These are phyloP conservation scores for Cepaea nemoralis DNA, from an alignment of 1,140 invertebrate species.

Conservation along the genomic window DNA sequence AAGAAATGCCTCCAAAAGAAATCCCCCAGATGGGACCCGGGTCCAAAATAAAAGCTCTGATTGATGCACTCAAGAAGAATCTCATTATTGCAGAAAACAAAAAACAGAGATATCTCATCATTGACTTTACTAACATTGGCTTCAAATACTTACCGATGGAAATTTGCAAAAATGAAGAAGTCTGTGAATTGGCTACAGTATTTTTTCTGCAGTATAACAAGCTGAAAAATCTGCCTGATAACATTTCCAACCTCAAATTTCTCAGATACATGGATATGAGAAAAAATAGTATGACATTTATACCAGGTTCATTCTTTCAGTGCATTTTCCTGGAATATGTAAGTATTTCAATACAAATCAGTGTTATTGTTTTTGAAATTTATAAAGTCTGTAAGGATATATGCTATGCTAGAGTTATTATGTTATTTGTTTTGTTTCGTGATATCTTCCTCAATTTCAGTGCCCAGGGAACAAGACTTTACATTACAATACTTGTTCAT, in stretches of 20 bases:
- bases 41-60: conserved; percentile 35
- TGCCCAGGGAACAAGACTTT: too few relatives aligned
- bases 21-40: conserved; percentile 56
- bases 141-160: not conserved
- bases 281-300: not conserved
- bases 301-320: not conserved
- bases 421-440: too few relatives aligned
- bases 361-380: too few relatives aligned
- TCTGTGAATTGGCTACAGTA: not conserved
- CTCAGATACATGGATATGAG: not conserved
- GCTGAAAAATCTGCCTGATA: not conserved
- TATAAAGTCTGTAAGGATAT: too few relatives aligned
- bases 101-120: conserved; percentile 26
- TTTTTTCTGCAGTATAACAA: not conserved
- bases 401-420: too few relatives aligned
- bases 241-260: not conserved
- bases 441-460: too few relatives aligned
- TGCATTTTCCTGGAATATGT: not conserved
- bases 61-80: conserved; percentile 38
- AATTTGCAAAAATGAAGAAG: conserved; percentile 6
- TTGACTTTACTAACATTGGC: not conserved
- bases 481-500: too few relatives aligned
- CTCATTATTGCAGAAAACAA: conserved; percentile 48
- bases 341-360: not conserved
- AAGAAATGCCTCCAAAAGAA: not conserved